Base-by-base conservation (phyloP, 2,113 vertebrate species). In the Prunella fulvescens region DNA sequence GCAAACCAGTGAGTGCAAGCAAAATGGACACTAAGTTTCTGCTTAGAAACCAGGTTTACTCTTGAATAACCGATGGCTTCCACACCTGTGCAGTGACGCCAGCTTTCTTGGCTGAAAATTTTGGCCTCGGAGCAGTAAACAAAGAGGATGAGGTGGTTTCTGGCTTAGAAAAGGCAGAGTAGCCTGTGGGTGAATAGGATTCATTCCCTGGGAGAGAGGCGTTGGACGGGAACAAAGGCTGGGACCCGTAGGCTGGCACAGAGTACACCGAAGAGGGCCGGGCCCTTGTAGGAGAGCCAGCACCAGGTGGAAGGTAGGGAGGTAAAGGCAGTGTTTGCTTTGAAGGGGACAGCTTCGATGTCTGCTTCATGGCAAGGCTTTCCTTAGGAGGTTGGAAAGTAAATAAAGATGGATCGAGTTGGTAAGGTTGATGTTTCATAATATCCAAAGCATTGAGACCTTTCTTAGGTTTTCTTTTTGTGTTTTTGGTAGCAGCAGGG, bases 381-480 rank as follows among this genome's bases (percentile, higher is more conserved):
- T 96, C 98, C 90, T 98, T 98, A 88, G 96, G 98, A 93, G 99
- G 98, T 40, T 99, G 99, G 96, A 98, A 99, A 53, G 98, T 99
- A 97, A 99, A 99, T 95, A 99, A 98, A 66, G 99, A 99, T 6
- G 99, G 98, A 40, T 98, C 98, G 6, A 99, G 98, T 95, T 99
- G 99, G 86, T 99, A 99, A 1, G 99, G 99, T 35, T 99, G 98
- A 96, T 99, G 99, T 93, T 99, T 99, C 99, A 99, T 99, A 82
- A 99, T 99, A 93, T 99, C 99, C 93, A 99, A 91, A 76, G 98
- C 98, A 92, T 98, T 99, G 69, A 99, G 98, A 37, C 98, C 98
- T 97, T 99, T 99, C 80, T 98, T 98, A 69, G 98, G 95, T 98
- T 98, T 97, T 92, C 98, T 97, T 96, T 97, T 98, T 81, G 98